Percentiles rank a stretch among this genome's conserved stretches.
Evolutionary conservation across 1,140 invertebrate genomes (phyloP).

Genomic region (Brachionus rubens): DNA sequence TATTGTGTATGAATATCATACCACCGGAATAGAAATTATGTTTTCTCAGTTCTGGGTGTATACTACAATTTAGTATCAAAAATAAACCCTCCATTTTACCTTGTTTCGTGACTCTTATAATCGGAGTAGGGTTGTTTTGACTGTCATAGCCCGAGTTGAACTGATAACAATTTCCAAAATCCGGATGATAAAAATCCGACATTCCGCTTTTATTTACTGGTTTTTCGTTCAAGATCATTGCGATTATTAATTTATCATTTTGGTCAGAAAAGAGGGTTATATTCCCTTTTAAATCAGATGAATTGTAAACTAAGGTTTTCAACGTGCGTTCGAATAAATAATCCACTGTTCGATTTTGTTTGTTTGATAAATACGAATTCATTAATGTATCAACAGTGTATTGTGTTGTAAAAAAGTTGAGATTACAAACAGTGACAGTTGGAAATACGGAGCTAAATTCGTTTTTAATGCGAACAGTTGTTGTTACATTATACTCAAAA

Average conservation of each 20-base stretch:
- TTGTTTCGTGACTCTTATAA: too few relatives aligned
- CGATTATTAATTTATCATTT: not conserved
- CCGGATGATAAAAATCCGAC: slow-evolving; percentile 17
- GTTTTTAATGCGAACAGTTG: slow-evolving; percentile 7
- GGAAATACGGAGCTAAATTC: not conserved
- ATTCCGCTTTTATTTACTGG: not conserved
- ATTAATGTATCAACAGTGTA: not conserved
- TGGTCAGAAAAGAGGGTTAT: too few relatives aligned
- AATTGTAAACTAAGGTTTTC: not conserved
- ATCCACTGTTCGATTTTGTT: not conserved
- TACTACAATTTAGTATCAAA: not conserved
- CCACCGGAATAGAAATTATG: not conserved
- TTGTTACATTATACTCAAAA: slow-evolving; percentile 14
- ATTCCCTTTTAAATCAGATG: too few relatives aligned
- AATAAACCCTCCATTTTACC: not conserved
- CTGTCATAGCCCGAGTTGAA: slow-evolving; percentile 1
- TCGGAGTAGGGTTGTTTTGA: not conserved
- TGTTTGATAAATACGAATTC: not conserved
- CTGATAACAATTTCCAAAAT: slow-evolving; percentile 24
- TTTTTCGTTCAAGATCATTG: not conserved
- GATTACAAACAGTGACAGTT: slow-evolving; percentile 26
- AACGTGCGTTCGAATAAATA: not conserved
- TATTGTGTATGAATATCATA: not conserved
- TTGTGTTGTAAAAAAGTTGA: slow-evolving; percentile 30
- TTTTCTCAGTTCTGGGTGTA: not conserved